Conservation (phyloP, 2,888 invertebrate genomes). For the Leucania comma region DNA sequence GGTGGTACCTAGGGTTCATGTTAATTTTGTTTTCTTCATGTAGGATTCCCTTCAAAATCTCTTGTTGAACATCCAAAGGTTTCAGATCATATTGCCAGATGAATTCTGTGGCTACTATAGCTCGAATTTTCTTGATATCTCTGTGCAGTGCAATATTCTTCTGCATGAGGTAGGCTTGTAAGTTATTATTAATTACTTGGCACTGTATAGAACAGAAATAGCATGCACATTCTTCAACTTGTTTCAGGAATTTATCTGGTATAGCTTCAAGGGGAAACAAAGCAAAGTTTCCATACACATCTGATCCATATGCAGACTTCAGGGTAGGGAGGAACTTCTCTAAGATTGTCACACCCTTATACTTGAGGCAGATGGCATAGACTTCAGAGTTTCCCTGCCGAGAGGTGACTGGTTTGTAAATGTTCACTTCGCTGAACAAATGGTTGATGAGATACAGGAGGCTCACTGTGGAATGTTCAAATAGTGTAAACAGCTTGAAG, state of each 20-base stretch:
- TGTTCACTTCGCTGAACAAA: constrained; percentile 93
- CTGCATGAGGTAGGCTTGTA: constrained; percentile 91
- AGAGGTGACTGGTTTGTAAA: constrained; percentile 98
- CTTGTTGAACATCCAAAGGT: constrained; percentile 86
- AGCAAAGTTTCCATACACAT: constrained; percentile 78
- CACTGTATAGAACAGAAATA: constrained; percentile 93
- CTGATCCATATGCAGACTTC: constrained; percentile 84
- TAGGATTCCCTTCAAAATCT: constrained; percentile 85
- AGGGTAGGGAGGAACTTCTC: constrained; percentile 85
- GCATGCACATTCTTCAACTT: constrained; percentile 92
- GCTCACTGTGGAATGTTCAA: constrained; percentile 95
- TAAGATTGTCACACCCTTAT: constrained; percentile 85
- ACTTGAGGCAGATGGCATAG: constrained; percentile 94
- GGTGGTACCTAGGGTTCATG: constrained; percentile 85
- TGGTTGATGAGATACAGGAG: constrained; percentile 95
- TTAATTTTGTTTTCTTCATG: constrained; percentile 86
- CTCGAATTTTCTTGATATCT: constrained; percentile 86
- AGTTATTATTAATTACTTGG: constrained; percentile 92
- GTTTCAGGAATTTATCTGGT: constrained; percentile 91
- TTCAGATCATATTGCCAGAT: constrained; percentile 91
- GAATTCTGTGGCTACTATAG: constrained; percentile 90
- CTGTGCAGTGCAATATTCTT: constrained; percentile 81
- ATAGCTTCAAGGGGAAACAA: constrained; percentile 92
- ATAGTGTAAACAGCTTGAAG: constrained; percentile 97
- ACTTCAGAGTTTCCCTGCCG: constrained; percentile 98